phyloP scores from a whole-genome alignment of 2,113 vertebrate genomes.

The Saimiri boliviensis region DNA sequence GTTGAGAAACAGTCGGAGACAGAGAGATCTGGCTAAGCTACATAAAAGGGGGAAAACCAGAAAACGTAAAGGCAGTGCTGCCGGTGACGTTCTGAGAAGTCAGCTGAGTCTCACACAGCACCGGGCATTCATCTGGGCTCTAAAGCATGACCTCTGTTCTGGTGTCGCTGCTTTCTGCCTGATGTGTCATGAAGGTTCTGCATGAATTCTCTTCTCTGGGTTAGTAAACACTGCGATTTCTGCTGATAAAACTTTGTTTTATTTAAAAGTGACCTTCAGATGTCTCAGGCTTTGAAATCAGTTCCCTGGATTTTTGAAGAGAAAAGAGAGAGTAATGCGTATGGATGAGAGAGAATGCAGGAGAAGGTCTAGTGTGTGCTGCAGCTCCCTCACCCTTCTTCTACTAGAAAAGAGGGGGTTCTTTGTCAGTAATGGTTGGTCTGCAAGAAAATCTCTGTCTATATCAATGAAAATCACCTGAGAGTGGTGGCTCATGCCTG shows the following conservation, averaged over 20 bases:
- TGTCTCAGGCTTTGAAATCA: neutral
- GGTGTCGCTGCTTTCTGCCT: neutral
- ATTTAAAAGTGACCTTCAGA: neutral
- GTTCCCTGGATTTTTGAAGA: neutral
- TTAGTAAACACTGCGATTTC: neutral
- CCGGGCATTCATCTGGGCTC: neutral
- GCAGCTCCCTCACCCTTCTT: neutral
- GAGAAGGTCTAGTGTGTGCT: neutral
- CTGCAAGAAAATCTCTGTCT: neutral
- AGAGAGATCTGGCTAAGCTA: neutral
- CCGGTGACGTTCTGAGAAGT: neutral
- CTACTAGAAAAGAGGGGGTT: neutral
- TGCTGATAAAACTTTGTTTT: neutral
- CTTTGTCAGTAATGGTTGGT: neutral
- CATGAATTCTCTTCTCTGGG: neutral
- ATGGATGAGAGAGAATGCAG: neutral
- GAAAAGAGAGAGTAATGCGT: neutral
- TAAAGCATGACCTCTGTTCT: neutral
- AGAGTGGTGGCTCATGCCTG: too few species aligned
- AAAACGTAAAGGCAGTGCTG: neutral
- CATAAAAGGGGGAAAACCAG: neutral
- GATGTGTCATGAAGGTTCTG: neutral
- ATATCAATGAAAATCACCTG: neutral
- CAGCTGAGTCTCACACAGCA: neutral
- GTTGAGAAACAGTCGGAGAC: neutral